Base-by-base conservation (phyloP, 2,888 invertebrate species). In the Cyclophora punctaria region DNA sequence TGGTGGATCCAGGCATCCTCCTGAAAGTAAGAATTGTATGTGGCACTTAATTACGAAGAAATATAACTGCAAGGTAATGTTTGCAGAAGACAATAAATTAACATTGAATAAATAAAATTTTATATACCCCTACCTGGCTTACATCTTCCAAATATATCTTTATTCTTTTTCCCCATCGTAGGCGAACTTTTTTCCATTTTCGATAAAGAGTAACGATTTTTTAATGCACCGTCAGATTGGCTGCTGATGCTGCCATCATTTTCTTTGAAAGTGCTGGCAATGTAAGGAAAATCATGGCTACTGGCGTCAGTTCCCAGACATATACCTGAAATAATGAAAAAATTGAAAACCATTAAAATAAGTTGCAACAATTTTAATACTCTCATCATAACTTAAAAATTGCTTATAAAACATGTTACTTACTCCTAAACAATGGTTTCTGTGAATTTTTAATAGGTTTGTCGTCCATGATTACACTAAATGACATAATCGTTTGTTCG, bases 1-100 rank as follows among this genome's bases (percentile, higher is more conserved):
- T 6, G 83, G 80, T 47, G 87, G 86, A 66, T 88, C 86, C 48
- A 87, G 66, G 53, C 86, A 86, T 7, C 86, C 87, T 46, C 86
- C 87, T 87, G 52, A 52, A 68, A 64, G 20, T 49, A n/a, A 54
- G 48, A 34, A 53, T 57, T 37, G 20, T 20, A 20, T 20, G 20
- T 20, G 20, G 20, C 20, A 20, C 20, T 20, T 20, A 20, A 20
- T 20, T 20, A 20, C 20, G 20, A 20, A 20, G 20, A 20, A 20
- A 20, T 20, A 20, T 20, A 20, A 20, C 20, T 20, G 20, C 20
- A 20, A 20, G 20, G 20, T 20, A 20, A 20, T 20, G 20, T 20
- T 20, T 20, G 20, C 20, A 20, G 20, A 20, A 20, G 20, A 20
- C 20, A 20, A 20, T 20, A 20, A 20, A 20, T 20, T 1, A 20